A percentile compares a stretch with the other conserved stretches of the same genome.
phyloP scores from a whole-genome alignment of 2,113 vertebrate species.

The Clarias magur region DNA sequence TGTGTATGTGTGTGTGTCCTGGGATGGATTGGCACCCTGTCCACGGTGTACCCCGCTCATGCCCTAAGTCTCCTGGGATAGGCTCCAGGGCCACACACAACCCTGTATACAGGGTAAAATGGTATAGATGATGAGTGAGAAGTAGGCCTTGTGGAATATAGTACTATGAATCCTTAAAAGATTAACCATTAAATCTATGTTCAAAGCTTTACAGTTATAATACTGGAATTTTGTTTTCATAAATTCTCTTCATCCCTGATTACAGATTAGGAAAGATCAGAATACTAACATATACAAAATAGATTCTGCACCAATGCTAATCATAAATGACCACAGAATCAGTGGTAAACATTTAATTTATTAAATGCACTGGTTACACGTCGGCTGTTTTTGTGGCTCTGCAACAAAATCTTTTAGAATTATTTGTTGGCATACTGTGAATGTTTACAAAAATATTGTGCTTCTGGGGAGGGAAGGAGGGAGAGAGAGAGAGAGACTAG shows the following conservation, averaged over 20 bases:
- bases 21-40: too few relatives aligned
- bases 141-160: not conserved
- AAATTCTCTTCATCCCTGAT: not conserved
- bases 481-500: constrained; percentile 50
- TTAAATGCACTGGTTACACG: not conserved
- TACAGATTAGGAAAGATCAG: not conserved
- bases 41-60: too few relatives aligned
- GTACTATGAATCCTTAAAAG: not conserved
- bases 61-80: too few relatives aligned
- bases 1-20: too few relatives aligned
- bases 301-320: not conserved
- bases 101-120: too few relatives aligned
- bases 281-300: not conserved
- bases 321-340: constrained; percentile 4
- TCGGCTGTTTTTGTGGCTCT: not conserved
- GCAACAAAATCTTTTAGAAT: not conserved
- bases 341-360: not conserved
- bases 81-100: too few relatives aligned
- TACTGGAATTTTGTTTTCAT: not conserved
- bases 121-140: too few relatives aligned
- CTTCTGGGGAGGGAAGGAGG: not conserved
- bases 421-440: not conserved
- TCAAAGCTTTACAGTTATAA: not conserved
- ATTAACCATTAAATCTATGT: not conserved
- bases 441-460: not conserved